A percentile compares a stretch with the other conserved stretches of the same genome.
phyloP scores from a whole-genome alignment of 2,113 vertebrate genomes.

The Ascaphus truei region DNA sequence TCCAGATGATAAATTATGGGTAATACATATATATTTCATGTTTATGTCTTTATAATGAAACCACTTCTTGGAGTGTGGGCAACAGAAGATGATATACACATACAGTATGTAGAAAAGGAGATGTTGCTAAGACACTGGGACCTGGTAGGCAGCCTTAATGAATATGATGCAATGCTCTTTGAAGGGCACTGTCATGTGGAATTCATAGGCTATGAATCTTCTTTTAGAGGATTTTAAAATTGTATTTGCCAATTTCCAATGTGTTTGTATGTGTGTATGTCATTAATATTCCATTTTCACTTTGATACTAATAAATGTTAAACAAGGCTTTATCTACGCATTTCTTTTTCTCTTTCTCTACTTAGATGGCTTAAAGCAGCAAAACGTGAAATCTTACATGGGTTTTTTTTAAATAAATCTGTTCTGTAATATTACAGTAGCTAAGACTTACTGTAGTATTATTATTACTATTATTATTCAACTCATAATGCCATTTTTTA shows the following conservation, averaged over 20 bases:
- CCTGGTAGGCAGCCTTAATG: neutral
- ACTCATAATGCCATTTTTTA: too few species aligned
- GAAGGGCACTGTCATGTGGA: neutral
- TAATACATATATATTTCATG: neutral
- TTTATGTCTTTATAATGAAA: neutral
- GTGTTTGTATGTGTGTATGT: neutral
- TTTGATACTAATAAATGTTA: neutral
- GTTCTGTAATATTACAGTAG: too few species aligned
- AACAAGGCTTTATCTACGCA: neutral
- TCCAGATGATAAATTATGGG: neutral
- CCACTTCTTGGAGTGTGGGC: neutral
- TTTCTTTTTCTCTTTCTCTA: too few species aligned
- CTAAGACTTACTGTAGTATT: too few species aligned
- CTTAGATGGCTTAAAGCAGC: too few species aligned
- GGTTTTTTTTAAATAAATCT: too few species aligned
- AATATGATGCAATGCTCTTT: neutral
- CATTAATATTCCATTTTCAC: neutral
- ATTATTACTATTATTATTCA: too few species aligned
- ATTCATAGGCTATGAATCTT: neutral
- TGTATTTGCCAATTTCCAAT: neutral
- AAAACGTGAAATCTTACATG: too few species aligned
- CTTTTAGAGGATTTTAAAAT: neutral
- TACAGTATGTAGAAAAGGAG: neutral
- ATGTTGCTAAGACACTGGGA: neutral
- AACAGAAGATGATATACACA: neutral